Evolutionary conservation across 2,113 vertebrate species (phyloP), one percentile per base, ranked within the genome.

Genomic region (Poeciliopsis retropinna): DNA sequence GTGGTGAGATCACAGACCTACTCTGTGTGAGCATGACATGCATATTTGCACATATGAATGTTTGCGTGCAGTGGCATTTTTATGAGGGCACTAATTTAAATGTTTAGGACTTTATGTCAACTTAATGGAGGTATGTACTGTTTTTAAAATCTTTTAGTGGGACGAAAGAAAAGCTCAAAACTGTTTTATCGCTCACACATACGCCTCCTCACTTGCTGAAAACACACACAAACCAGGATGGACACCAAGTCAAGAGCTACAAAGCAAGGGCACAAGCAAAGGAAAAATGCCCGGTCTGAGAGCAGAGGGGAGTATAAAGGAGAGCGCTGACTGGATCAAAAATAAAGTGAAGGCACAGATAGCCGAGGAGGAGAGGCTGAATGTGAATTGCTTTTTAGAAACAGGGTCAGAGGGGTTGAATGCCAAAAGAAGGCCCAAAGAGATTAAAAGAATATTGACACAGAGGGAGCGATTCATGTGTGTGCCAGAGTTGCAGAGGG

Each of bases 361-460:
- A 76, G 67, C 29, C 32, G 72, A 41, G 71, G 67, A 78, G 32
- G 66, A 65, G 66, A 78, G 60, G 61, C 64, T 71, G 60, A 70
- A 32, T 31, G 65, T 61, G 73, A 83, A 75, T 64, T 69, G 64
- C 54, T 75, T 87, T 79, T 85, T 39, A 82, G 68, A 44, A 78
- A 64, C 44, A 62, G 72, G 74, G 80, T 80, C 77, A 70, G 30
- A 80, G 63, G 31, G 73, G 71, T 73, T 73, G 68, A 76, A 83
- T 70, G 75, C 51, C 54, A 68, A 73, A 79, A 80, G 76, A 84
- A 80, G 78, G 79, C 62, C 51, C 29, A 28, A 80, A 79, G 72
- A 51, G 73, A 85, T 85, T 73, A 72, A 82, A 87, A 81, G 65
- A 83, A 82, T 81, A 81, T 83, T 89, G 80, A 87, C 83, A 87